Percentiles rank a stretch among this genome's conserved stretches.
Conservation (phyloP, 1,140 invertebrate genomes). For the Orchesella cincta region DNA sequence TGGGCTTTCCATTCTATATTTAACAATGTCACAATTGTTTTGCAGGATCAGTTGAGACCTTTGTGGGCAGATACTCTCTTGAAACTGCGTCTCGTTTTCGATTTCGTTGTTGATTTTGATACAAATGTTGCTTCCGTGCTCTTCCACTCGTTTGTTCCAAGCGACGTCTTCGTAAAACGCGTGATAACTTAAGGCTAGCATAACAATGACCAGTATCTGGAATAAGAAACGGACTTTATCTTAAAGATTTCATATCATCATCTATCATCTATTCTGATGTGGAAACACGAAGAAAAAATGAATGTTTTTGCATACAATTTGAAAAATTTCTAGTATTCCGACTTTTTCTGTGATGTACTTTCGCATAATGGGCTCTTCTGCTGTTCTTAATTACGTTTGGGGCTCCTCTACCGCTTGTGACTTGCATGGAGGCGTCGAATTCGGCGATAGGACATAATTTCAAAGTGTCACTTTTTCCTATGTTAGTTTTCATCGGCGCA, state of each 20-base stretch:
- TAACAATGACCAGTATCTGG: not conserved
- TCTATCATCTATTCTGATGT: not conserved
- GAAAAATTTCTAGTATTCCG: not conserved
- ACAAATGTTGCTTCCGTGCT: not conserved
- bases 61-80: too few relatives aligned
- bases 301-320: not conserved
- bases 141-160: not conserved
- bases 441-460: too few relatives aligned
- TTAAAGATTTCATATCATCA: not conserved
- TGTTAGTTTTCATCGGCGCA: too few relatives aligned
- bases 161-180: not conserved
- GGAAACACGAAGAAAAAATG: too few relatives aligned
- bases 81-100: too few relatives aligned
- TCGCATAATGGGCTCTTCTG: not conserved
- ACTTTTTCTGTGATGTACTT: not conserved
- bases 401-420: too few relatives aligned
- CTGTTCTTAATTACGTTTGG: too few relatives aligned
- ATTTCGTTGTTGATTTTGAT: not conserved
- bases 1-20: not conserved
- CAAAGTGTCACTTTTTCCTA: too few relatives aligned
- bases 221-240: not conserved
- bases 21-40: too few relatives aligned
- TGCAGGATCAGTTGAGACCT: too few relatives aligned
- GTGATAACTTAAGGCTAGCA: not conserved
- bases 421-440: too few relatives aligned